Conservation (phyloP, 2,797 vertebrate genomes). For the Clangula hyemalis region DNA sequence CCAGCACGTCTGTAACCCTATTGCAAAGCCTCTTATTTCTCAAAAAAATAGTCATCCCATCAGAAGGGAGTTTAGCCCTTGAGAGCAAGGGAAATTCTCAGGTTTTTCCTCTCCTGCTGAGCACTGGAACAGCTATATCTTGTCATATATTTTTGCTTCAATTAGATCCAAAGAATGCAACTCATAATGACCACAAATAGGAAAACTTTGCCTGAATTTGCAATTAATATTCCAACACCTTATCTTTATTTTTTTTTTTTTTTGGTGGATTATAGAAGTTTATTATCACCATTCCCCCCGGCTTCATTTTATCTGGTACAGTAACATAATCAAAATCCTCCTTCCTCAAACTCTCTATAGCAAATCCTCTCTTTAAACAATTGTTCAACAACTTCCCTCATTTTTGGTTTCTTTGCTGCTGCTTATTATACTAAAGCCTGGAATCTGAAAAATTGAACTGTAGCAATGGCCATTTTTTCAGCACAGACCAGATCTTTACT, state of each 20-base stretch:
- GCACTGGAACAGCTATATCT: background rate
- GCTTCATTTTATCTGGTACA: slow-evolving; percentile 69
- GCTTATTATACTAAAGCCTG: slow-evolving; percentile 70
- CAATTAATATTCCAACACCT: slow-evolving; percentile 64
- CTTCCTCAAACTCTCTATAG: slow-evolving; percentile 50
- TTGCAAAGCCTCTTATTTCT: background rate
- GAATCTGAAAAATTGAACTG: slow-evolving; percentile 66
- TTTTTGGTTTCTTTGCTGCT: slow-evolving; percentile 76
- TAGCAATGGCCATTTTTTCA: slow-evolving; percentile 44
- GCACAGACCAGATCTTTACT: slow-evolving; percentile 62
- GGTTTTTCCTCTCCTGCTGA: background rate
- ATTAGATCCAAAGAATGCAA: background rate
- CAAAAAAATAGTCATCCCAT: background rate
- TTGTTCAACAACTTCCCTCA: slow-evolving; percentile 62
- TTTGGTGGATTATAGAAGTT: slow-evolving; percentile 61
- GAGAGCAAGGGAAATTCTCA: background rate
- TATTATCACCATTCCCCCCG: slow-evolving; percentile 67
- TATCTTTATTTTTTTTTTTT: slow-evolving; percentile 61
- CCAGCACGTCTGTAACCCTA: background rate
- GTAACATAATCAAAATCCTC: slow-evolving; percentile 74
- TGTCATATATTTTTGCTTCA: background rate
- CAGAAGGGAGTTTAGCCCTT: background rate
- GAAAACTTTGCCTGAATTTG: slow-evolving; percentile 39
- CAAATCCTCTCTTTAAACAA: slow-evolving; percentile 72
- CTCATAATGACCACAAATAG: slow-evolving; percentile 14